Conservation (phyloP, 2,113 vertebrate species). For the Clarias magur region DNA sequence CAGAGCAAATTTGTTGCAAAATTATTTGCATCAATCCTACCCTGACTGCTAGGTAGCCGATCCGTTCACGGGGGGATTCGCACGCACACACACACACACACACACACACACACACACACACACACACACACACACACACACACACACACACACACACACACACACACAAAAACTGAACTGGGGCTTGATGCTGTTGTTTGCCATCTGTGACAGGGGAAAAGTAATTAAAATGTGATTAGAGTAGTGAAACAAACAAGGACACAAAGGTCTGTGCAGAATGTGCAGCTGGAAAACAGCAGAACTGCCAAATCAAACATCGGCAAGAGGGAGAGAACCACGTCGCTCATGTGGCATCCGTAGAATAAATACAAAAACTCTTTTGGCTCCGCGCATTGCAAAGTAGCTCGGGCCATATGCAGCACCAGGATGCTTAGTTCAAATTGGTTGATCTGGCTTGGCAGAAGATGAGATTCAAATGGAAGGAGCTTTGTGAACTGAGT, state of each 20-base stretch:
- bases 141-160: background rate
- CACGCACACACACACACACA: background rate
- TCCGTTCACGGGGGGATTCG: background rate
- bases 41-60: constrained; percentile 10
- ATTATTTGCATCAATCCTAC: constrained; percentile 35
- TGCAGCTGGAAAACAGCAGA: constrained; percentile 45
- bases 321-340: constrained; percentile 7
- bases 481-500: constrained; percentile 31
- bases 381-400: constrained; percentile 1
- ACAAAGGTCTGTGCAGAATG: constrained; percentile 30
- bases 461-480: constrained; percentile 30
- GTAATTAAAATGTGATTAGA: constrained; percentile 52
- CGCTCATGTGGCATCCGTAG: background rate
- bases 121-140: background rate
- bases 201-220: constrained; percentile 53
- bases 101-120: background rate
- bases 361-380: constrained; percentile 22
- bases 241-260: constrained; percentile 50
- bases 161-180: constrained; percentile 14
- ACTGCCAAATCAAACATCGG: constrained; percentile 31
- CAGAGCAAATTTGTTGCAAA: constrained; percentile 30
- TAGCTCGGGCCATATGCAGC: constrained; percentile 33
- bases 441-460: constrained; percentile 41
- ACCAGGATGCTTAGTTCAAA: constrained; percentile 45
- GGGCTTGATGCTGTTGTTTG: constrained; percentile 48